Evolutionary conservation across 2,113 vertebrate genomes (phyloP).

Genomic region (Gobio gobio): DNA sequence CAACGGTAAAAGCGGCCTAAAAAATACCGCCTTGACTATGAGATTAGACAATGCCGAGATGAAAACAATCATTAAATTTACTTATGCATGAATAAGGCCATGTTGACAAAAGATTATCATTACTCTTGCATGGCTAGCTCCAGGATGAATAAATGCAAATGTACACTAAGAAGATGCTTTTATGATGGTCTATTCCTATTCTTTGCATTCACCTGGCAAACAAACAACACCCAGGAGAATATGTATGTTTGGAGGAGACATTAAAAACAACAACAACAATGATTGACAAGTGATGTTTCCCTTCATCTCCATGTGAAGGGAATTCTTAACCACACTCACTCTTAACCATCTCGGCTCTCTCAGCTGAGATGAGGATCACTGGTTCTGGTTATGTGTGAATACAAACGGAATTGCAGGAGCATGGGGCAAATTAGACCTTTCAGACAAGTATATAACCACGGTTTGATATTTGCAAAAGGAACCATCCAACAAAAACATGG

Average conservation of each 20-base stretch:
- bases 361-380: conserved; percentile 49
- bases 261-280: conserved; percentile 50
- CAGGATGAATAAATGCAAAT: conserved; percentile 50
- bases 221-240: conserved; percentile 48
- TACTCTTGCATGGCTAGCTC: conserved; percentile 3
- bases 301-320: conserved; percentile 22
- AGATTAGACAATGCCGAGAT: not conserved
- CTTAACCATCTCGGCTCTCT: conserved; percentile 35
- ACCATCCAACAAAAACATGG: not conserved
- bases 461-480: not conserved
- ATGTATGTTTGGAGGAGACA: conserved; percentile 35
- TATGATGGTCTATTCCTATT: conserved; percentile 53
- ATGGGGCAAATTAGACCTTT: not conserved
- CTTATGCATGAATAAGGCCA: conserved; percentile 25
- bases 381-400: conserved; percentile 7
- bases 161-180: conserved; percentile 40
- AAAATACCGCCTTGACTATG: conserved; percentile 30
- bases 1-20: not conserved
- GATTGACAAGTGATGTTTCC: conserved; percentile 52
- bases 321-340: conserved; percentile 24
- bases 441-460: not conserved
- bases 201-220: conserved; percentile 54
- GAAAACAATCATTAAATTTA: conserved; percentile 31
- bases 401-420: not conserved
- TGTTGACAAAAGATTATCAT: conserved; percentile 44